Percentiles rank a stretch among this genome's conserved stretches.
phyloP scores from a whole-genome alignment of 2,797 vertebrate species.

The Clarias laeviceps region DNA sequence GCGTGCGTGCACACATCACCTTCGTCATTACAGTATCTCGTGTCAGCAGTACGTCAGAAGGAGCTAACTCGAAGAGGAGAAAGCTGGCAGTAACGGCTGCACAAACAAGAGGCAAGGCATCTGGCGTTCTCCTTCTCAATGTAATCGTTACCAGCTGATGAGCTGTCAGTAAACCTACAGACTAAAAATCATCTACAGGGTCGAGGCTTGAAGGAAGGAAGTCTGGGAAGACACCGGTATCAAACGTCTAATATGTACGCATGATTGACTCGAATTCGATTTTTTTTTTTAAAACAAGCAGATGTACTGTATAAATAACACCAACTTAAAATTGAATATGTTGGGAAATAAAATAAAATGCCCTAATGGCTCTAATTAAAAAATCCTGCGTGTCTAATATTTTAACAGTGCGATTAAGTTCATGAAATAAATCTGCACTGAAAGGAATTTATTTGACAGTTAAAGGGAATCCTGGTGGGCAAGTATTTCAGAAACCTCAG shows the following conservation, averaged over 20 bases:
- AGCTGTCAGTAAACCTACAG: slow-evolving; percentile 7
- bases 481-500: not conserved
- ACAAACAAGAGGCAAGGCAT: not conserved
- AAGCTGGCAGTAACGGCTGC: not conserved
- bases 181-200: not conserved
- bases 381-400: not conserved
- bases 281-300: not conserved
- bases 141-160: slow-evolving; percentile 25
- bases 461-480: not conserved
- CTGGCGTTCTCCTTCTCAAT: slow-evolving; percentile 8
- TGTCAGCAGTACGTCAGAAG: not conserved
- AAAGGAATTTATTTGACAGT: not conserved
- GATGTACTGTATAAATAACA: not conserved
- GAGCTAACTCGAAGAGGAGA: not conserved
- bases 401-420: not conserved
- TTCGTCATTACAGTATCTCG: not conserved
- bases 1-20: not conserved
- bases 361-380: not conserved
- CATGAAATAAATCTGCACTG: not conserved
- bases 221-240: not conserved
- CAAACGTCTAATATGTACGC: not conserved
- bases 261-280: not conserved
- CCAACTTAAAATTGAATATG: not conserved
- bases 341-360: not conserved
- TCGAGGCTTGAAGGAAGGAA: not conserved